These are phyloP conservation scores for Odontamblyopus rebecca DNA, from an alignment of 2,797 vertebrate species.

Conservation along the genomic window DNA sequence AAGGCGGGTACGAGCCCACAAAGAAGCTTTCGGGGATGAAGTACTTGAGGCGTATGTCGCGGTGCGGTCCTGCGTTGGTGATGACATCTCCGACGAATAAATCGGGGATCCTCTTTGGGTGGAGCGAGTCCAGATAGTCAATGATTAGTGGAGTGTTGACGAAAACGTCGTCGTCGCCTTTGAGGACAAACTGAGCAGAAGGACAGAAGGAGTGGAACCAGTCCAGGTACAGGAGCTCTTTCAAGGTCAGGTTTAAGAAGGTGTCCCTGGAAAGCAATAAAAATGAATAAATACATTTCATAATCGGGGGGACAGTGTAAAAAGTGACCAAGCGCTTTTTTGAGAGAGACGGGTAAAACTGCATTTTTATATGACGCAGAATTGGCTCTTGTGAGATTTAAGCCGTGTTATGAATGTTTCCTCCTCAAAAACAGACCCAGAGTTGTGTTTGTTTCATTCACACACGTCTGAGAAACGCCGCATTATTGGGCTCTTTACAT, in stretches of 20 bases:
- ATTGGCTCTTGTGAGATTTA: no score
- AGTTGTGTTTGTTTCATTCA: no score
- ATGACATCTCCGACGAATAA: constrained; percentile 93
- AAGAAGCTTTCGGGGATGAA: constrained; percentile 92
- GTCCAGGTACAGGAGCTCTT: constrained; percentile 91
- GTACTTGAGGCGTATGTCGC: constrained; percentile 87
- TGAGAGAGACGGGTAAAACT: no score
- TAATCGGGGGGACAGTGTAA: no score
- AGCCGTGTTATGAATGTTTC: no score
- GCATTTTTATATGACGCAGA: no score
- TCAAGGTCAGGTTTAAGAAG: constrained; percentile 93
- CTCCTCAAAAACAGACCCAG: no score
- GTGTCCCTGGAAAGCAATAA: constrained; percentile 72
- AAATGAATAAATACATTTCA: not conserved
- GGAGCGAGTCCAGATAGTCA: constrained; percentile 82
- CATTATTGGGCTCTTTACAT: no score
- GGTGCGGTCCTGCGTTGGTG: constrained; percentile 85
- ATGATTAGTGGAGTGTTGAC: constrained; percentile 89
- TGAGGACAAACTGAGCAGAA: constrained; percentile 81
- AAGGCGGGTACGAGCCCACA: constrained; percentile 85
- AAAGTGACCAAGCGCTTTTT: no score
- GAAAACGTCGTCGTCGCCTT: constrained; percentile 94
- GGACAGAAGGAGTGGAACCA: constrained; percentile 86
- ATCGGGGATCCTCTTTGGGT: constrained; percentile 78
- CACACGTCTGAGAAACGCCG: no score